Percentiles rank a stretch among this genome's conserved stretches.
phyloP scores from a whole-genome alignment of 1,140 invertebrate species.

The Diabrotica virgifera region DNA sequence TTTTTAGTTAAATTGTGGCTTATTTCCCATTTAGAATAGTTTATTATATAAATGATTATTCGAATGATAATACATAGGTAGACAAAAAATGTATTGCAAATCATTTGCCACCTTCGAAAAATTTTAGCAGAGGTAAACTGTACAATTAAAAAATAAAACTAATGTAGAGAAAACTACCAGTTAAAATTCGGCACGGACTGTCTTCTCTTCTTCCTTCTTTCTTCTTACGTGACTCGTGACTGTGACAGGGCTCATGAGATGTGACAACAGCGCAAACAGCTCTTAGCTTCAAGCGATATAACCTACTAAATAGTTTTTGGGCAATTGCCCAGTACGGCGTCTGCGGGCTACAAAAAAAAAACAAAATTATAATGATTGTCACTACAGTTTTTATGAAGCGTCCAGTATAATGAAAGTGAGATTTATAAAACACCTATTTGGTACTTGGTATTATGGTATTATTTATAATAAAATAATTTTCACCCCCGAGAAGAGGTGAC shows the following conservation, averaged over 20 bases:
- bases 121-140: not conserved
- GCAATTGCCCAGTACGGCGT: constrained; percentile 36
- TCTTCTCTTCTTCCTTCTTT: not conserved
- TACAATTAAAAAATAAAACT: not conserved
- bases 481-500: too few species aligned
- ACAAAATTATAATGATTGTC: not conserved
- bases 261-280: constrained; percentile 27
- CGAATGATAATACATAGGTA: too few species aligned
- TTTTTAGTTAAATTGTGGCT: too few species aligned
- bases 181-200: not conserved
- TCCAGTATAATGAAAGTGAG: too few species aligned
- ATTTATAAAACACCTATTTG: too few species aligned
- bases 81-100: too few species aligned
- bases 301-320: constrained; percentile 41
- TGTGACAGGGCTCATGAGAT: constrained; percentile 28
- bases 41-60: too few species aligned
- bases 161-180: not conserved
- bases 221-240: constrained; percentile 24
- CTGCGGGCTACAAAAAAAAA: constrained; percentile 37
- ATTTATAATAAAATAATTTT: too few species aligned
- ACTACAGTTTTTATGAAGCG: too few species aligned
- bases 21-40: too few species aligned
- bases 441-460: too few species aligned
- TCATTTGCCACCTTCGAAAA: not conserved
- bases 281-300: constrained; percentile 30